Evolutionary conservation across 2,113 vertebrate genomes (phyloP).

Genomic region (Synchiropus splendidus): DNA sequence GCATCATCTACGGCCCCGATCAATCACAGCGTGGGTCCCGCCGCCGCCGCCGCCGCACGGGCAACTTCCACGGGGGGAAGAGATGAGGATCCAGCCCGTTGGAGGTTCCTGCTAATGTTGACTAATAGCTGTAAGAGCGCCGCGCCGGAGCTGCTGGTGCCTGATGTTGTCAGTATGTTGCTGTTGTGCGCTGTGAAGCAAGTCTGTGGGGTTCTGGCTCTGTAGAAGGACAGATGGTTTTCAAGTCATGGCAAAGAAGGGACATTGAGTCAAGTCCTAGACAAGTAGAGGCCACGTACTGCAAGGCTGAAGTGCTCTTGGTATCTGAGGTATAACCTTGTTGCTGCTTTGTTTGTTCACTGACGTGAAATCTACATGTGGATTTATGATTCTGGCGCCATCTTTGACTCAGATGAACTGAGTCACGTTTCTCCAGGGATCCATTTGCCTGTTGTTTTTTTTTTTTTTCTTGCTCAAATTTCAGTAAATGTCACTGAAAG

Average conservation of each 20-base stretch:
- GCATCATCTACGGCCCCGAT: conserved; percentile 38
- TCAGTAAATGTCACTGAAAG: too few species aligned
- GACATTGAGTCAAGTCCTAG: conserved; percentile 7
- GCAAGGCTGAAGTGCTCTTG: too few species aligned
- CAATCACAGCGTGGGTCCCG: conserved; percentile 46
- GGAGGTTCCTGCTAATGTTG: conserved; percentile 34
- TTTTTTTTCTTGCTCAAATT: too few species aligned
- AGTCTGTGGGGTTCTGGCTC: conserved; percentile 12
- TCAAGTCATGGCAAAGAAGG: conserved; percentile 20
- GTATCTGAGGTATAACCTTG: too few species aligned
- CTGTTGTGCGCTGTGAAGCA: conserved; percentile 4
- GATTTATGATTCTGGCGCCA: too few species aligned
- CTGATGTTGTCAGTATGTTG: conserved; percentile 19
- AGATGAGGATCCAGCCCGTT: conserved; percentile 30
- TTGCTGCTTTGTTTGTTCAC: too few species aligned
- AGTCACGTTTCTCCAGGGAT: too few species aligned
- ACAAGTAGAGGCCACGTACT: conserved; percentile 15
- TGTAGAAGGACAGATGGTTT: conserved; percentile 18
- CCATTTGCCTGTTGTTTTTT: too few species aligned
- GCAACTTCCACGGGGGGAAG: conserved; percentile 8
- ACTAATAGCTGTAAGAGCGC: too few species aligned
- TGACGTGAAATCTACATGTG: too few species aligned
- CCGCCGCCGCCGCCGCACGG: conserved; percentile 7
- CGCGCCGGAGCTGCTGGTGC: conserved; percentile 14
- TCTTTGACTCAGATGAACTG: too few species aligned